These are phyloP conservation scores for Coboldia fuscipes DNA, from an alignment of 1,140 invertebrate genomes.

Conservation along the genomic window DNA sequence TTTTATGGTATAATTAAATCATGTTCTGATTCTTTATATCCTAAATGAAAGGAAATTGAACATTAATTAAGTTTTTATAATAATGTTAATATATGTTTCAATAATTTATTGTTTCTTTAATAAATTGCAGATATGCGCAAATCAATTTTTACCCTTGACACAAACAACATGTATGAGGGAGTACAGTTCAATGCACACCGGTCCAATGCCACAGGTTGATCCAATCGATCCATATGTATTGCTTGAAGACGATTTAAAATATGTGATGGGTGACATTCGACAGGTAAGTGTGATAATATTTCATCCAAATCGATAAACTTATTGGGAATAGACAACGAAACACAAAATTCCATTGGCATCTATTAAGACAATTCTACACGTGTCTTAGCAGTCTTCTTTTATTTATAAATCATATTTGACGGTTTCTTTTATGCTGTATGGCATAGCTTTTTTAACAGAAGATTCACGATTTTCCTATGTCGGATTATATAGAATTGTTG, in stretches of 20 bases:
- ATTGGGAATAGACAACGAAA: too few relatives aligned
- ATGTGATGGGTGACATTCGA: slow-evolving; percentile 60
- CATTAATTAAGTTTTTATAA: background rate
- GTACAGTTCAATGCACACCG: slow-evolving; percentile 39
- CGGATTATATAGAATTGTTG: too few relatives aligned
- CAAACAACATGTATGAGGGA: slow-evolving; percentile 14
- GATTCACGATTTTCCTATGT: too few relatives aligned
- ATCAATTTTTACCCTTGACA: slow-evolving; percentile 1
- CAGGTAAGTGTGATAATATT: slow-evolving; percentile 30
- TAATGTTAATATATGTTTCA: background rate
- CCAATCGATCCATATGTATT: slow-evolving; percentile 68
- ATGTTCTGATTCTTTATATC: background rate
- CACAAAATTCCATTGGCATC: too few relatives aligned
- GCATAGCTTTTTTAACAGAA: too few relatives aligned
- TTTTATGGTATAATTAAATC: background rate
- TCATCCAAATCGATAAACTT: too few relatives aligned
- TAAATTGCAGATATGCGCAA: background rate
- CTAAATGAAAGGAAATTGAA: too few relatives aligned
- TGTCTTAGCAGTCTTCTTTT: too few relatives aligned
- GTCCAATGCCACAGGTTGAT: slow-evolving; percentile 46
- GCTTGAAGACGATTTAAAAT: slow-evolving; percentile 62
- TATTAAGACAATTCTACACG: too few relatives aligned
- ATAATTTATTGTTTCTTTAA: background rate
- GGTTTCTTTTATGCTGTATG: too few relatives aligned
- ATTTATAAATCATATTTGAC: too few relatives aligned